These are phyloP conservation scores for Phrynocephalus versicolor DNA, from an alignment of 2,113 vertebrate genomes.

Conservation along the genomic window DNA sequence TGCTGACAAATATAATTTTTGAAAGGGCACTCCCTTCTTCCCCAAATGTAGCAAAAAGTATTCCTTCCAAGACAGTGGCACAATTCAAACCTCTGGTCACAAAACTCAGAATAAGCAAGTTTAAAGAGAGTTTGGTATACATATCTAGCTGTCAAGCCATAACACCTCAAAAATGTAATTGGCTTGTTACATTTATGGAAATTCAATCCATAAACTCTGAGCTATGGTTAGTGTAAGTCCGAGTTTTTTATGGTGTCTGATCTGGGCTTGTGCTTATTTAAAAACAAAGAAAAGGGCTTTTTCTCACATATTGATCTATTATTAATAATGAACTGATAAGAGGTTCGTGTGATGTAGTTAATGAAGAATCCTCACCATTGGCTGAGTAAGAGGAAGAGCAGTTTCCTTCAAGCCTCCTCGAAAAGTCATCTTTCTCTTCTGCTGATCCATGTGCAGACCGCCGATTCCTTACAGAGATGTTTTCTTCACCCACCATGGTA, in stretches of 20 bases:
- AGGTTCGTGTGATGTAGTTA: not conserved
- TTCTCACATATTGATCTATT: not conserved
- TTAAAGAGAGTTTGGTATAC: not conserved
- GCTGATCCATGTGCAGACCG: slow-evolving; percentile 23
- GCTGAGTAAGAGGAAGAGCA: slow-evolving; percentile 47
- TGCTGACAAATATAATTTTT: not conserved
- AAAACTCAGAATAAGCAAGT: not conserved
- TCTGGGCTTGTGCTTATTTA: not conserved
- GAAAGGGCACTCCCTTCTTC: not conserved
- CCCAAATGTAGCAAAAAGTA: not conserved
- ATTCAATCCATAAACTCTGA: not conserved
- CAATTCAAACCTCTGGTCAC: not conserved
- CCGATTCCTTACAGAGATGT: slow-evolving; percentile 67
- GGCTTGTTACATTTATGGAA: too few relatives aligned
- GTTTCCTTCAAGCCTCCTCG: slow-evolving; percentile 42
- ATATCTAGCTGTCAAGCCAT: not conserved
- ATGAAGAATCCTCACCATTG: slow-evolving; percentile 67
- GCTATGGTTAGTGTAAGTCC: not conserved
- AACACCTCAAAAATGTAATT: too few relatives aligned
- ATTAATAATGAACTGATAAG: not conserved
- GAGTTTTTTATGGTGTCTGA: not conserved
- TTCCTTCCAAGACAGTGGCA: not conserved
- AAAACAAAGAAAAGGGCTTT: not conserved
- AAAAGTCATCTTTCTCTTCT: slow-evolving; percentile 52
- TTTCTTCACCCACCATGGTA: slow-evolving; percentile 69